Base-by-base conservation (phyloP, 1,140 invertebrate species). In the Cydia amplana region DNA sequence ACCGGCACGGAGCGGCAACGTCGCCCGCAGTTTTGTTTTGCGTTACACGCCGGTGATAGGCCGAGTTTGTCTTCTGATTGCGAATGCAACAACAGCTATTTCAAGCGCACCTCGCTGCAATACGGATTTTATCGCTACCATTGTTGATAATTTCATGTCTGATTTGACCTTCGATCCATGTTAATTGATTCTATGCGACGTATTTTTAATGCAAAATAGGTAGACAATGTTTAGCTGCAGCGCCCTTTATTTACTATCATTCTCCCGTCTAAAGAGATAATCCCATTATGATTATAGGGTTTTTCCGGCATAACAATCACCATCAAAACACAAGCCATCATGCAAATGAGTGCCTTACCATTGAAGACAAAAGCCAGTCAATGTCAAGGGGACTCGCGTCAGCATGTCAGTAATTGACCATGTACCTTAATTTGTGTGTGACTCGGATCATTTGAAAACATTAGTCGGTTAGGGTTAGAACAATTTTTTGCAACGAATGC, bases 51-150 rank as follows among this genome's bases (percentile, higher is more conserved):
- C 79, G 82, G 85, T 87, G 85, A 90, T 91, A 89, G 87, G 87
- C 83, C 83, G 86, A 81, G 86, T 86, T 90, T 91, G 87, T 91
- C 88, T 90, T 88, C 85, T 83, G 85, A 90, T 88, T 87, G 86
- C 85, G 79, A 87, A 86, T 89, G 88, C 85, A 90, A 85, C 88
- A 80, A 84, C 87, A 82, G 83, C 86, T 87, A 89, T 87, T 90
- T 88, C 82, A 79, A 84, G 83, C 87, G 81, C 80, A 79, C 75
- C 78, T 80, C 79, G 81, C 77, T 85, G 83, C 87, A 83, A 75
- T 80, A 81, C 75, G 72, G 55, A 82, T 80, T 82, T 83, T 84
- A 85, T 83, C 83, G 85, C 80, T 79, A 72, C 80, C 79, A 73
- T 80, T 83, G 83, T 79, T 74, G 64, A 78, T 73, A 63, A 83